Evolutionary conservation across 2,888 invertebrate genomes (phyloP).

Genomic region (Ormyrus rosae): DNA sequence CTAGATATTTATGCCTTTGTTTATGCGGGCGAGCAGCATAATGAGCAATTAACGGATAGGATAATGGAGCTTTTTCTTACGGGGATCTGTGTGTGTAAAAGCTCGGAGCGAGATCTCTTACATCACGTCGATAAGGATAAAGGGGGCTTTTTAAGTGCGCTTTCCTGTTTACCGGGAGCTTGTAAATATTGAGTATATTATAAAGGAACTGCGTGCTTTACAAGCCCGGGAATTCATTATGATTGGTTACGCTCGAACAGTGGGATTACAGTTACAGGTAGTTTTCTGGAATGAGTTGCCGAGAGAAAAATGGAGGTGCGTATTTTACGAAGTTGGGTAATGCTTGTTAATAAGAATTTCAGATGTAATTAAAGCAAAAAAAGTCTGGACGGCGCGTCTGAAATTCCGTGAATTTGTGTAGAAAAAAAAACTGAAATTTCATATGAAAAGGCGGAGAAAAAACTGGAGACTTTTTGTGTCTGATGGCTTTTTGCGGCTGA

Average conservation of each 20-base stretch:
- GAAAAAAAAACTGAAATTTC: background rate
- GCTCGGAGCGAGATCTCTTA: background rate
- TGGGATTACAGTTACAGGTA: too few species aligned
- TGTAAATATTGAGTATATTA: too few species aligned
- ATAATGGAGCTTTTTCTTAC: constrained; percentile 32
- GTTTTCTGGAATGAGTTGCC: too few species aligned
- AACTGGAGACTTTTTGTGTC: constrained; percentile 30
- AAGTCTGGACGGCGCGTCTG: too few species aligned
- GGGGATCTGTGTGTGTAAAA: background rate
- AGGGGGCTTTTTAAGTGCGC: too few species aligned
- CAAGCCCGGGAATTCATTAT: too few species aligned
- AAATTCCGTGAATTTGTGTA: too few species aligned
- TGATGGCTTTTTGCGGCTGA: constrained; percentile 21
- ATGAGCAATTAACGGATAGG: constrained; percentile 48
- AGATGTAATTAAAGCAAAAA: too few species aligned
- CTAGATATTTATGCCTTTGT: constrained; percentile 53
- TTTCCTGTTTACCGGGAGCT: too few species aligned
- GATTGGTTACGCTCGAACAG: too few species aligned
- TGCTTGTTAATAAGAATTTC: too few species aligned
- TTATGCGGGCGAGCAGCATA: constrained; percentile 43
- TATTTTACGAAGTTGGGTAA: too few species aligned
- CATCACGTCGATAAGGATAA: background rate
- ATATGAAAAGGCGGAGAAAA: background rate
- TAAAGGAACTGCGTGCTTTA: background rate
- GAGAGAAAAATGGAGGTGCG: background rate